Conservation (phyloP, 2,888 invertebrate genomes). For the Polietes domitor region DNA sequence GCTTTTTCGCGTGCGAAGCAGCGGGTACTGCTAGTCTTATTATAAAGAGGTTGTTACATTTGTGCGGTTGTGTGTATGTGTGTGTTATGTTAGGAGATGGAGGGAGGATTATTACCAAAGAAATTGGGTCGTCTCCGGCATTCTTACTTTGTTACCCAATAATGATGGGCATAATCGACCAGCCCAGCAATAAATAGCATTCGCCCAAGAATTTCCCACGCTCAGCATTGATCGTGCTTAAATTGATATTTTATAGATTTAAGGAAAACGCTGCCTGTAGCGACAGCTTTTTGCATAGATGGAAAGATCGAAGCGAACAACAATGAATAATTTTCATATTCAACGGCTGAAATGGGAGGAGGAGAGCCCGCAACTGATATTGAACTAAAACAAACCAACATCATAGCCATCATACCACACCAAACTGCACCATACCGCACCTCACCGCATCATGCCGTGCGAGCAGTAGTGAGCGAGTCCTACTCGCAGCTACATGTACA, state of each 20-base stretch:
- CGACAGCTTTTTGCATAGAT: conserved; percentile 55
- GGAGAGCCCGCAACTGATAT: conserved; percentile 4
- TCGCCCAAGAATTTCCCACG: conserved; percentile 62
- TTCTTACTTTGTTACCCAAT: conserved; percentile 35
- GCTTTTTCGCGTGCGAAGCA: too few relatives aligned
- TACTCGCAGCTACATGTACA: conserved; percentile 58
- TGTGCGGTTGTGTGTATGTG: too few relatives aligned
- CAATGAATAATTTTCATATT: conserved; percentile 42
- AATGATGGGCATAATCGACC: conserved; percentile 9
- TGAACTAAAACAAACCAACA: conserved; percentile 23
- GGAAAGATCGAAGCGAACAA: background rate
- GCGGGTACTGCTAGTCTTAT: too few relatives aligned
- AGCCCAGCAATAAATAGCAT: conserved; percentile 46
- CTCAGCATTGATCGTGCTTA: conserved; percentile 67
- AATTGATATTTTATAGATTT: conserved; percentile 68
- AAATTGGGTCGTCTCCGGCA: conserved; percentile 53
- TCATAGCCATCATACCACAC: background rate
- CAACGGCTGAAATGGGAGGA: background rate
- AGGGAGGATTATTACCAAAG: conserved; percentile 29
- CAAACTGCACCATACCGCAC: background rate
- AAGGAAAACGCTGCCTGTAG: conserved; percentile 64
- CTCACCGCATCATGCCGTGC: conserved; percentile 29
- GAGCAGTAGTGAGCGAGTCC: background rate
- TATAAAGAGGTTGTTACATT: too few relatives aligned
- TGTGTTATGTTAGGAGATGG: too few relatives aligned